Evolutionary conservation across 2,888 invertebrate genomes (phyloP), one percentile per base, ranked within the genome.

Genomic region (Anaspis maculata): DNA sequence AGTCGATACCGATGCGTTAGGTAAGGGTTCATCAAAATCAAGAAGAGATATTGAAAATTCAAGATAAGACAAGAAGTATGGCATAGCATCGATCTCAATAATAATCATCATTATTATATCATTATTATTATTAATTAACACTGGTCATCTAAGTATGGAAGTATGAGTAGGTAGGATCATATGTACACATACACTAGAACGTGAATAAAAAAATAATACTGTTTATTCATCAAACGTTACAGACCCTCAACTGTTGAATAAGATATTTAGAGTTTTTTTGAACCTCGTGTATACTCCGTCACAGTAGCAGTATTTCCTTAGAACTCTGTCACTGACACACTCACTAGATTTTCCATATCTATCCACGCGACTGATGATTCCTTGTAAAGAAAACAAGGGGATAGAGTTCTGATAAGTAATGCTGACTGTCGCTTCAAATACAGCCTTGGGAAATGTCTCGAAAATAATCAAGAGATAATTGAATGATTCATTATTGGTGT

Each of bases 381-480:
- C 79, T 4, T 76, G 62, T 2, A 79, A 49, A 39, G 64, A 52
- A 36, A 73, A 67, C 12, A 40, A 29, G 13, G 36, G 37, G 7
- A 22, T 26, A 15, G 22, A 19, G 13, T 29, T 34, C 24, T 37
- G 44, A 23, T 30, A 27, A 3, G 46, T 41, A 26, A 70, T 61
- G 7, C 69, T 61, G 1, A 85, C 71, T 0, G 81, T 83, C 1
- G 77, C 76, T 62, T 86, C 84, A 50, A 79, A 84, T 13, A 74
- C 65, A 1, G 72, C 74, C 37, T 73, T 79, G 1, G 85, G 85
- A 3, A 62, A 62, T 13, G 81, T 74, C 29, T 74, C 70, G 38
- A 86, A 71, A 34, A 78, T 71, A 9, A 83, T 68, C 9, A 83
- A 71, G 51, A 79, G 78, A 51, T 74, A 69, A 2, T 48, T 55